phyloP scores from a whole-genome alignment of 2,113 vertebrate species.

The Mohoua ochrocephala region DNA sequence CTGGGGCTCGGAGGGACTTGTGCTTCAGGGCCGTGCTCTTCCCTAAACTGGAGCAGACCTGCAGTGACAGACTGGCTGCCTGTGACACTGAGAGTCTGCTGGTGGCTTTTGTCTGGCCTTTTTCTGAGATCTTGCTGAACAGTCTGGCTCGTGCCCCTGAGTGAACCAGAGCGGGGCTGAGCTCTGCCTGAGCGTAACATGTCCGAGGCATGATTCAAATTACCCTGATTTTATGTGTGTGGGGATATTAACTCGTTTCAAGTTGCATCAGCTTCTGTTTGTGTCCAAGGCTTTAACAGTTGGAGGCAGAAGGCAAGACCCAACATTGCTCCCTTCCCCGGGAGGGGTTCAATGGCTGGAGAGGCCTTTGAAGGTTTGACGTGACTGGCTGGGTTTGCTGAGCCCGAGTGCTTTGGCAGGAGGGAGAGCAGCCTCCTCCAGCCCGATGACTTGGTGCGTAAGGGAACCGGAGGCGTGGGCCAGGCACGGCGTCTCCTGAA shows the following conservation, averaged over 20 bases:
- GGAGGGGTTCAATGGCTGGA: not conserved
- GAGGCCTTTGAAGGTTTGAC: not conserved
- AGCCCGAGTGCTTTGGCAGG: not conserved
- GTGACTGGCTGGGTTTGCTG: not conserved
- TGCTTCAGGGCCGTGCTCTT: not conserved
- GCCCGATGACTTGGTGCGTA: not conserved
- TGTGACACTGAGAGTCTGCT: not conserved
- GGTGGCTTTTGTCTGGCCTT: not conserved
- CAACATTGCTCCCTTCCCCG: not conserved
- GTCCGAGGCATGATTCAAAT: not conserved
- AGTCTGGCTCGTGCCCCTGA: not conserved
- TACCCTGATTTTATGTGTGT: not conserved
- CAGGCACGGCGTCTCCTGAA: not conserved
- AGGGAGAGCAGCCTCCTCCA: not conserved
- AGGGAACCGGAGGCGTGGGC: not conserved
- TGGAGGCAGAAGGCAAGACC: constrained; percentile 5
- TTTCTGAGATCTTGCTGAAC: not conserved
- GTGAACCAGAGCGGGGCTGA: not conserved
- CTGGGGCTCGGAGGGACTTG: fast-evolving
- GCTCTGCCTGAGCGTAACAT: not conserved
- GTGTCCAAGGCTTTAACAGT: not conserved
- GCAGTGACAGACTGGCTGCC: not conserved
- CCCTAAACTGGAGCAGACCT: not conserved
- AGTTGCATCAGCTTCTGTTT: not conserved
- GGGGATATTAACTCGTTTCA: not conserved